phyloP scores from a whole-genome alignment of 2,888 invertebrate species.

The Myopa testacea region DNA sequence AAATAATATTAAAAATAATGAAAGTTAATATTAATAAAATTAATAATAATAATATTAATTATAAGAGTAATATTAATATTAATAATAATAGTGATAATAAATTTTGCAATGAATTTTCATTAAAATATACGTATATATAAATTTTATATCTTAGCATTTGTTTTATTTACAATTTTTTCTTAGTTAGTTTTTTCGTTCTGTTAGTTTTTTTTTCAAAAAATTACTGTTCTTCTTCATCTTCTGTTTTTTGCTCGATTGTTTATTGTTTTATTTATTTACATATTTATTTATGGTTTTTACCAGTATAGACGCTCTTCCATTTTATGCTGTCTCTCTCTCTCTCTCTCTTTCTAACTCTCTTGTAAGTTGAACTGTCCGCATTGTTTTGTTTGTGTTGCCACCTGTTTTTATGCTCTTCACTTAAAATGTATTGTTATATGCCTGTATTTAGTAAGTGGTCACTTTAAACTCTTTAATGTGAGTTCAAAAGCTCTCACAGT shows the following conservation, averaged over 20 bases:
- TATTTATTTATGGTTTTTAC: constrained; percentile 25
- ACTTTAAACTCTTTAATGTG: too few species aligned
- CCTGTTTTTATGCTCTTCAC: neutral
- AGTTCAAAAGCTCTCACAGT: neutral
- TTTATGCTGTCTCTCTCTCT: constrained; percentile 19
- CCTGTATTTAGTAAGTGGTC: too few species aligned
- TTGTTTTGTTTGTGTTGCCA: neutral
- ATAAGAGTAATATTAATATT: too few species aligned
- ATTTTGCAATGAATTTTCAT: too few species aligned
- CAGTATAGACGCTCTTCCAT: constrained; percentile 17
- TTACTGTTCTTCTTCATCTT: neutral
- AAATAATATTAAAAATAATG: too few species aligned
- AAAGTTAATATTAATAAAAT: neutral
- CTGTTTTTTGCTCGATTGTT: neutral
- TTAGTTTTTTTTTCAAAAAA: constrained; percentile 16
- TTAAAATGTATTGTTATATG: too few species aligned
- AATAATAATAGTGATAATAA: too few species aligned
- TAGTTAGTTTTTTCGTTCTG: constrained; percentile 20
- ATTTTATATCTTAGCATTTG: neutral
- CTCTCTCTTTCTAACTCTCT: constrained; percentile 10
- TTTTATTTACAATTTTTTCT: constrained; percentile 31
- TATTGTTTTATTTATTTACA: neutral
- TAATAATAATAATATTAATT: neutral
- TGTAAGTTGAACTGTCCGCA: neutral
- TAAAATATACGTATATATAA: too few species aligned